A percentile compares a stretch with the other conserved stretches of the same genome.
Conservation (phyloP, 2,113 vertebrate species). For the Brachyistius frenatus region DNA sequence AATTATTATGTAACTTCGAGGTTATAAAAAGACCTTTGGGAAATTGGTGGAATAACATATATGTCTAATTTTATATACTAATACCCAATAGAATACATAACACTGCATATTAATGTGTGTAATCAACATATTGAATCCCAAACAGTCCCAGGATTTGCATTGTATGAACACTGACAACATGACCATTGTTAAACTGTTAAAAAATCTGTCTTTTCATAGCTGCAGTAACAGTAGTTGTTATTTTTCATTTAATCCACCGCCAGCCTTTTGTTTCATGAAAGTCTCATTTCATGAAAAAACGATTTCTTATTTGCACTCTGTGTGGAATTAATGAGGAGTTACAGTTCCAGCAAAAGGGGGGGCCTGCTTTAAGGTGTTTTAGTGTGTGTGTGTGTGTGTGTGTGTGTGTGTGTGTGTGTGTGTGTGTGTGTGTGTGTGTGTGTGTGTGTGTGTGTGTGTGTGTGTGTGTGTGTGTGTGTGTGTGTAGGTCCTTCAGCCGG, state of each 20-base stretch:
- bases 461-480: conserved; percentile 7
- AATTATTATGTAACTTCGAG: background rate
- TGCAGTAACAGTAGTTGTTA: conserved; percentile 20
- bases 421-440: conserved; percentile 14
- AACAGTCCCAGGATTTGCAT: background rate
- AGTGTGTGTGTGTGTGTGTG: conserved; percentile 9
- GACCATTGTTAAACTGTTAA: conserved; percentile 1
- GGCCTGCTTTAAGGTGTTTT: conserved; percentile 7
- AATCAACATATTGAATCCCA: background rate
- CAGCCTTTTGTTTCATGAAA: background rate
- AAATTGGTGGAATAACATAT: background rate
- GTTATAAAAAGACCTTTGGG: background rate
- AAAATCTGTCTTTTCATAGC: background rate
- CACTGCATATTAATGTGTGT: background rate
- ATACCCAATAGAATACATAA: background rate
- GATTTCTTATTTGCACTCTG: conserved; percentile 37
- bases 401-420: conserved; percentile 6
- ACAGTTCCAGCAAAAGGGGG: conserved; percentile 34
- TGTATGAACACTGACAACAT: background rate
- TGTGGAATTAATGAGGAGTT: conserved; percentile 65
- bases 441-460: conserved; percentile 19
- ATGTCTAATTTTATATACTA: background rate
- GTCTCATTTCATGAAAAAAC: conserved; percentile 22
- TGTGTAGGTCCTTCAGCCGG: conserved; percentile 31
- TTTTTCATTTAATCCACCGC: conserved; percentile 29